These are phyloP conservation scores for Glandiceps talaboti DNA, from an alignment of 53 echinoderm and acorn worm species.

Conservation along the genomic window DNA sequence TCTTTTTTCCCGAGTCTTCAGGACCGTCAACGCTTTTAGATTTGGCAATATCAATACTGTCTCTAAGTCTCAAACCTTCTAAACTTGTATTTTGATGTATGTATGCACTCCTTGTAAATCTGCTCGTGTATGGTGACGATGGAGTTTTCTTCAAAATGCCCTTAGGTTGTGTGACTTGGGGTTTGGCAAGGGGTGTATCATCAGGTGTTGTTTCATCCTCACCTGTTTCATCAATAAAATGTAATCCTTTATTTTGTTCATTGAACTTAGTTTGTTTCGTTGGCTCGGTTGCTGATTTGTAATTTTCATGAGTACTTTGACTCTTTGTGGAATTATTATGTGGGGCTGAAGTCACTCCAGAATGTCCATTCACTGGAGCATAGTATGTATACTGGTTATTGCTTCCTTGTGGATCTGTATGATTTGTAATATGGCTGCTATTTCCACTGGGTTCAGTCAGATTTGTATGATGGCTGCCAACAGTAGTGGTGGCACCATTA, in stretches of 20 bases:
- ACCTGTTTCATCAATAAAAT: background rate
- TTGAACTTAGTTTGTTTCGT: background rate
- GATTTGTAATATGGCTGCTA: background rate
- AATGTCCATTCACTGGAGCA: background rate
- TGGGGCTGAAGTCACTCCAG: background rate
- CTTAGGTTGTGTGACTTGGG: constrained; percentile 27
- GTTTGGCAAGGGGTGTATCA: constrained; percentile 8
- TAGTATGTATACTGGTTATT: background rate
- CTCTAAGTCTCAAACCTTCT: constrained; percentile 47
- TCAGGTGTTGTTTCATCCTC: background rate
- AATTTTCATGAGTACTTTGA: background rate
- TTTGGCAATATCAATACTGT: constrained; percentile 80
- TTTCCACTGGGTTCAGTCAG: background rate
- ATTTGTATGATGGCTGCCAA: background rate
- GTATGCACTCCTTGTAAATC: background rate
- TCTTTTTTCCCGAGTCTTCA: constrained; percentile 22
- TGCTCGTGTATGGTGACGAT: constrained; percentile 6
- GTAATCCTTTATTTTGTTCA: background rate
- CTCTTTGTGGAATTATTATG: background rate
- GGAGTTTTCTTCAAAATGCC: constrained; percentile 57
- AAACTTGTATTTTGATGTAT: constrained; percentile 19
- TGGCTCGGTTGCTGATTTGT: background rate
- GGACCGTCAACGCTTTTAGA: constrained; percentile 24
- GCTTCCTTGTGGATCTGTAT: background rate
- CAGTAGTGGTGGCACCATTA: background rate